Evolutionary conservation across 2,113 vertebrate genomes (phyloP).

Genomic region (Marmota flaviventris): DNA sequence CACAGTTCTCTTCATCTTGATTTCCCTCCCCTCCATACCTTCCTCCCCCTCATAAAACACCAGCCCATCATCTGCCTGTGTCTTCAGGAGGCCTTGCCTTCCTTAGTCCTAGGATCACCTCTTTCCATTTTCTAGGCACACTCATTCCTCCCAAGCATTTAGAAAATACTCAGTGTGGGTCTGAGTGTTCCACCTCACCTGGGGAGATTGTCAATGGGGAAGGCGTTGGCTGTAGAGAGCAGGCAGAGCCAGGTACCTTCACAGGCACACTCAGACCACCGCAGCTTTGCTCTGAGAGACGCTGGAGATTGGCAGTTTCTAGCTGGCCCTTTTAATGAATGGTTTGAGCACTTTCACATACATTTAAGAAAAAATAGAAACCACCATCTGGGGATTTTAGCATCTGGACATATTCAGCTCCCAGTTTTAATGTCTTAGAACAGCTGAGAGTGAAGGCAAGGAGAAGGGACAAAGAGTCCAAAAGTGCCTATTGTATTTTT

Average conservation of each 20-base stretch:
- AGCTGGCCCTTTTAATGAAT: not conserved
- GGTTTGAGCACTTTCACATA: not conserved
- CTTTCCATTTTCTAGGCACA: not conserved
- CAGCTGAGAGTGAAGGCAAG: not conserved
- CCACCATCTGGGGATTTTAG: not conserved
- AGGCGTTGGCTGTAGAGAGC: not conserved
- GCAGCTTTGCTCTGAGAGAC: not conserved
- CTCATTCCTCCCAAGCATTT: not conserved
- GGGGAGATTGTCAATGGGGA: not conserved
- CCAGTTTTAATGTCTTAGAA: not conserved
- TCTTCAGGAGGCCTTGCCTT: not conserved
- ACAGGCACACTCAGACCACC: accelerated
- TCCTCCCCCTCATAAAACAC: not conserved
- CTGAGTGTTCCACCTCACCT: not conserved
- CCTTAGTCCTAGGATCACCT: not conserved
- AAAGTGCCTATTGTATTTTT: not conserved
- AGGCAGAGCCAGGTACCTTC: not conserved
- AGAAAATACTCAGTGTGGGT: not conserved
- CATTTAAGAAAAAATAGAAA: not conserved
- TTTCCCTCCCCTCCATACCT: not conserved
- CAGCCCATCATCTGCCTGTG: not conserved
- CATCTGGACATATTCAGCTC: not conserved
- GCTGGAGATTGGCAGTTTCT: not conserved
- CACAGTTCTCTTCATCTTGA: not conserved
- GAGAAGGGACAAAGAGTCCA: not conserved